These are phyloP conservation scores for Palythoa grandis DNA, from an alignment of 92 coral and sea anemone species.

Conservation along the genomic window DNA sequence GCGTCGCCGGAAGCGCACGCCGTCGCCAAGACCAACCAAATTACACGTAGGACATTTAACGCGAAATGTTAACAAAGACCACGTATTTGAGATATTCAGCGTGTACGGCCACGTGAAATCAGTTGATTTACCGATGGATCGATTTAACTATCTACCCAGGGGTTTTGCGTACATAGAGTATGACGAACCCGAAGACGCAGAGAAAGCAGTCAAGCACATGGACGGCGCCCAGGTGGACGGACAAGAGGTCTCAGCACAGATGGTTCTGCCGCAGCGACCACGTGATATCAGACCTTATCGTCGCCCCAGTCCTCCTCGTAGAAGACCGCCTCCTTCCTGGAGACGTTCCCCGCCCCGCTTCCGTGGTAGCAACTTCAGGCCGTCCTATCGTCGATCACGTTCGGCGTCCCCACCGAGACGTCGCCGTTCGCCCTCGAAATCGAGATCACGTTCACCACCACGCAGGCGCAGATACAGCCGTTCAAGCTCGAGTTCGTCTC, in stretches of 20 bases:
- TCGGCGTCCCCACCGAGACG: slow-evolving; percentile 83
- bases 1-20: slow-evolving; percentile 88
- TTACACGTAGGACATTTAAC: slow-evolving; percentile 88
- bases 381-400: slow-evolving; percentile 83
- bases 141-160: slow-evolving; percentile 82
- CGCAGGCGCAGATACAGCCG: slow-evolving; percentile 90
- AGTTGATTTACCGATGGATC: slow-evolving; percentile 92
- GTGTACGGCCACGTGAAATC: slow-evolving; percentile 90
- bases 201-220: slow-evolving; percentile 96
- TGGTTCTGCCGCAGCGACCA: slow-evolving; percentile 85
- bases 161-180: slow-evolving; percentile 97
- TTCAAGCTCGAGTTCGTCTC: slow-evolving; percentile 80
- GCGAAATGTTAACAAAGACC: slow-evolving; percentile 95
- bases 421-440: slow-evolving; percentile 83
- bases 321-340: slow-evolving; percentile 83
- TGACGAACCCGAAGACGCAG: slow-evolving; percentile 84
- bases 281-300: slow-evolving; percentile 86
- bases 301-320: slow-evolving; percentile 82
- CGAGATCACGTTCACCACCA: slow-evolving; percentile 85
- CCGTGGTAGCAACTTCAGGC: slow-evolving; percentile 79
- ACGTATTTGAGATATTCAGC: slow-evolving; percentile 93
- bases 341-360: slow-evolving; percentile 96
- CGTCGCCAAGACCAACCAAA: slow-evolving; percentile 93
- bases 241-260: slow-evolving; percentile 89
- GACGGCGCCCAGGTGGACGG: slow-evolving; percentile 99